Percentiles rank a stretch among this genome's conserved stretches.
Evolutionary conservation across 1,140 invertebrate genomes (phyloP).

Genomic region (Copidosoma floridanum): DNA sequence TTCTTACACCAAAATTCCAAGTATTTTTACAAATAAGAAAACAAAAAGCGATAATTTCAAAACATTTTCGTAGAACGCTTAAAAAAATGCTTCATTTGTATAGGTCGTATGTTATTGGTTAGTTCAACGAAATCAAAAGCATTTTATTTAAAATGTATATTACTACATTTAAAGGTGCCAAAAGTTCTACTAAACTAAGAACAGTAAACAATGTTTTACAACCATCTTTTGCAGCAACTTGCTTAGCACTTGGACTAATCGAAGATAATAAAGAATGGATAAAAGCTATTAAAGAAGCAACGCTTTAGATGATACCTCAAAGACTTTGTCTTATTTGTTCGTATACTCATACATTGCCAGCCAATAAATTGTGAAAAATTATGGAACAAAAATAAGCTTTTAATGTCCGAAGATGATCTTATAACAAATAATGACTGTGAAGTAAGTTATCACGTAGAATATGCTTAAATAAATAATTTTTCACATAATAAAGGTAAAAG

Average conservation of each 20-base stretch:
- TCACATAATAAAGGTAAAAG: background rate
- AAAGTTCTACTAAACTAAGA: background rate
- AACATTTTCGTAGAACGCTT: too few relatives aligned
- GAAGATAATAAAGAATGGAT: conserved; percentile 18
- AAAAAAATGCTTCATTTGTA: background rate
- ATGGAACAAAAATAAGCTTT: conserved; percentile 10
- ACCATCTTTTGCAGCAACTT: conserved; percentile 39
- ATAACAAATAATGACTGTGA: background rate
- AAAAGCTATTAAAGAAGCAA: conserved; percentile 8
- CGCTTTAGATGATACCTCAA: conserved; percentile 16
- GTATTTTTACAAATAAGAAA: too few relatives aligned
- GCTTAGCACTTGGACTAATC: conserved; percentile 18
- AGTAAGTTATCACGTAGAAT: background rate
- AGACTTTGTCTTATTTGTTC: conserved; percentile 11
- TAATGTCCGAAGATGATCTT: conserved; percentile 10
- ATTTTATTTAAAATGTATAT: conserved; percentile 40
- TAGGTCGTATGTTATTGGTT: conserved; percentile 18
- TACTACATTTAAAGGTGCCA: conserved; percentile 28
- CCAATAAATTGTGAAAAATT: background rate
- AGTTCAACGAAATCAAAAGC: conserved; percentile 33
- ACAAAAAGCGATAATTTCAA: too few relatives aligned
- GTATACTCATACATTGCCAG: conserved; percentile 21
- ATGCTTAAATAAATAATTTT: background rate
- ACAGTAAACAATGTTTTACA: conserved; percentile 6
- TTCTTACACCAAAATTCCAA: too few relatives aligned